Evolutionary conservation across 2,113 vertebrate species (phyloP).

Genomic region (Chaenocephalus aceratus): DNA sequence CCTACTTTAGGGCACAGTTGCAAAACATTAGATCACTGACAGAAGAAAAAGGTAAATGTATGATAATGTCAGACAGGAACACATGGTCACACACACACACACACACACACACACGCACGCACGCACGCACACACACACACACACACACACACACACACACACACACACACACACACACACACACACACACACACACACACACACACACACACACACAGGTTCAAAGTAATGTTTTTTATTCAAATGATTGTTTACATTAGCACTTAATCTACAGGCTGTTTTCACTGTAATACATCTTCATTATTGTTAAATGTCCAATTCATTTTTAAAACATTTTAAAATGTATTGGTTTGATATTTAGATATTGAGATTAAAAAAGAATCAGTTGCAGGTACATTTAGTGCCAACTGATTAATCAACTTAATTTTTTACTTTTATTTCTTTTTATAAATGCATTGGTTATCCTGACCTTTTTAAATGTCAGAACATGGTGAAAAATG

Average conservation of each 20-base stretch:
- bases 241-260: background rate
- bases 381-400: too few species aligned
- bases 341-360: background rate
- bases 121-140: background rate
- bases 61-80: background rate
- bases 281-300: background rate
- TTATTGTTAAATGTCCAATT: background rate
- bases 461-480: background rate
- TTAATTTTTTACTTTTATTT: background rate
- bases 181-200: slow-evolving; percentile 3
- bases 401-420: background rate
- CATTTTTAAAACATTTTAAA: background rate
- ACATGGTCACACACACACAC: background rate
- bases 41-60: background rate
- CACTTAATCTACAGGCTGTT: background rate
- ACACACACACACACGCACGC: background rate
- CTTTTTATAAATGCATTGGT: background rate
- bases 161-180: background rate
- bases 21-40: background rate
- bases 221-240: background rate
- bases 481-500: background rate
- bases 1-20: background rate
- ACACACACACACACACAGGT: background rate
- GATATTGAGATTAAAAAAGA: background rate
- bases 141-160: background rate